Base-by-base conservation (phyloP, 2,797 vertebrate genomes). In the Mionectes olivaceus region DNA sequence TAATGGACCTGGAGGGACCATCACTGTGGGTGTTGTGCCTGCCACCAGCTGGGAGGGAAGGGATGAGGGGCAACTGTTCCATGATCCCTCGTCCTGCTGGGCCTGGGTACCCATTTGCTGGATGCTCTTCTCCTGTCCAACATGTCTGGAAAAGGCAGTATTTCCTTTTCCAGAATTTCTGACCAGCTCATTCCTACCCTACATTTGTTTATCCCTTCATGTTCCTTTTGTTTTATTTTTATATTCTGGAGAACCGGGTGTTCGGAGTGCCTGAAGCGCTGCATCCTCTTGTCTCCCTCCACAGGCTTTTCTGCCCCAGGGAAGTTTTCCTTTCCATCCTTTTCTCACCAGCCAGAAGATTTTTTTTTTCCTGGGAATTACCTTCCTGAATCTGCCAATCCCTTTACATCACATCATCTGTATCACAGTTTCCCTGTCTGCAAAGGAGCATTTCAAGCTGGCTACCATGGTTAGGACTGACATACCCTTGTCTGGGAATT, bases 1-100 rank as follows among this genome's bases (percentile, higher is more conserved):
- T 3, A 2, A 3, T 44, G 8, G 12, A n/a, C 35, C 15, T 1
- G 3, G 28, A 22, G 47, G 19, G 3, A 7, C n/a, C 53, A 50
- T 70, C 55, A 17, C 35, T 18, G 4, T 55, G n/a, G 15, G 16
- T 52, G 28, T 4, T 76, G 33, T 75, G 35, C 15, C 47, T 67
- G 23, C 32, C 27, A 10, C 18, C 32, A 47, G 11, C 22, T 32
- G 39, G 30, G 33, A 75, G 14, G 53, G 35, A 83, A 44, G 11
- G 23, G 13, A 52, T 67, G 35, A 25, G 13, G 47, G 33, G 3
- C 16, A 52, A 7, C 18, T 13, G 16, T 19, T 44, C 41, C 43
- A 0, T 30, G 7, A 27, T 41, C 24, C 15, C 57, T 27, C 0
- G 1, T 64, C 37, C 46, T n/a, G 5, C 37, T 53, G 64, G 47